phyloP scores from a whole-genome alignment of 1,140 invertebrate species.

The Dreissena rostriformis region DNA sequence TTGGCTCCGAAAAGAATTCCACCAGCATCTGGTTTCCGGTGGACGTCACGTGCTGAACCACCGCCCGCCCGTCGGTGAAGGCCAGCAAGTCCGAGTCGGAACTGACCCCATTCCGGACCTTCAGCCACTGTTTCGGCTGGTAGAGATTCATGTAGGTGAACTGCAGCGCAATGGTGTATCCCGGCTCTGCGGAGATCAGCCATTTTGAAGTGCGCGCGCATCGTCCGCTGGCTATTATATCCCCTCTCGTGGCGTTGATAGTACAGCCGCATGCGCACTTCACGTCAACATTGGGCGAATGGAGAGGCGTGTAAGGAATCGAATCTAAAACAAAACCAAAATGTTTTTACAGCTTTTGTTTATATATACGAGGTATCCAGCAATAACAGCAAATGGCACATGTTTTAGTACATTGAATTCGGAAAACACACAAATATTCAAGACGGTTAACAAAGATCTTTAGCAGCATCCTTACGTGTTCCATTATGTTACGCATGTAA shows the following conservation, averaged over 20 bases:
- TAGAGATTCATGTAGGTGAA: conserved; percentile 71
- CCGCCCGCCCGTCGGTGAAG: conserved; percentile 56
- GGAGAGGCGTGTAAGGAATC: conserved; percentile 69
- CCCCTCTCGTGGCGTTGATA: conserved; percentile 50
- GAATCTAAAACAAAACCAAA: conserved; percentile 61
- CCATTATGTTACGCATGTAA: too few species aligned
- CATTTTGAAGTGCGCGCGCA: conserved; percentile 70
- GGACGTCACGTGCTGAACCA: conserved; percentile 64
- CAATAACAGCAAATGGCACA: too few species aligned
- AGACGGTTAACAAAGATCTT: too few species aligned
- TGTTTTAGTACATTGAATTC: too few species aligned
- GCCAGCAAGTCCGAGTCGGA: conserved; percentile 65
- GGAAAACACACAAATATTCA: too few species aligned
- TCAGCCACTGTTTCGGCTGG: conserved; percentile 69
- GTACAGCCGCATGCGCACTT: conserved; percentile 72
- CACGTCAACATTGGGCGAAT: conserved; percentile 55
- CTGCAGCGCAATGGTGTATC: conserved; percentile 61
- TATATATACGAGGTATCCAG: too few species aligned
- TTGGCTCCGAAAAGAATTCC: conserved; percentile 63
- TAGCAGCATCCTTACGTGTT: too few species aligned
- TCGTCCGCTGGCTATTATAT: conserved; percentile 73
- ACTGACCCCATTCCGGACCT: conserved; percentile 68
- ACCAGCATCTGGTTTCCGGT: conserved; percentile 69
- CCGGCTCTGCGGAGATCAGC: conserved; percentile 59
- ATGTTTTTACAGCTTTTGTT: neutral